Evolutionary conservation across 2,113 vertebrate species (phyloP).

Genomic region (Indicator maculatus): DNA sequence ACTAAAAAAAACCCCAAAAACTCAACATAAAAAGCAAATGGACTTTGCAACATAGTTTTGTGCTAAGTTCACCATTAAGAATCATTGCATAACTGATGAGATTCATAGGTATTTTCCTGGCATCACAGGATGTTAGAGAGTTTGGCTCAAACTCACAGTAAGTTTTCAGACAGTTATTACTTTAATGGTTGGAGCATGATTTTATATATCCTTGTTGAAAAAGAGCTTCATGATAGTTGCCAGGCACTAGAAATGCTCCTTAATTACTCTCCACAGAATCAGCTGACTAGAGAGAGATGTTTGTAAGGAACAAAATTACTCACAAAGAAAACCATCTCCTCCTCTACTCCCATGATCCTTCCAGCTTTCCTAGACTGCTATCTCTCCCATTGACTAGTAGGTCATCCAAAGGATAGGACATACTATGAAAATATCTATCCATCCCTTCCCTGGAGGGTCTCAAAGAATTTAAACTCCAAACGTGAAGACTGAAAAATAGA

Average conservation of each 20-base stretch:
- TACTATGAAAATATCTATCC: neutral
- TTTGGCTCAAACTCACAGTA: neutral
- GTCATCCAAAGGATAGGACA: neutral
- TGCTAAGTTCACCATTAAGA: neutral
- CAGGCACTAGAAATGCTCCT: conserved; percentile 27
- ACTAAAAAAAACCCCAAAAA: neutral
- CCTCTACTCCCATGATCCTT: neutral
- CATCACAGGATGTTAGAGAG: neutral
- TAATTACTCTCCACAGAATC: conserved; percentile 48
- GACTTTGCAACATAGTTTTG: neutral
- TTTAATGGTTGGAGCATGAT: neutral
- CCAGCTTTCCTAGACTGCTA: conserved; percentile 5
- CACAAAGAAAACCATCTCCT: conserved; percentile 7
- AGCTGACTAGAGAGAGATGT: conserved; percentile 10
- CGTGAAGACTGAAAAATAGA: neutral
- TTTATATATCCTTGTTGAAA: conserved; percentile 23
- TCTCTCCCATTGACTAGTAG: neutral
- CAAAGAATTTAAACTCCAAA: neutral
- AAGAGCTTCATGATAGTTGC: conserved; percentile 11
- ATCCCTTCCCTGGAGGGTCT: neutral
- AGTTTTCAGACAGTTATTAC: conserved; percentile 3
- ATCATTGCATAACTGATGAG: neutral
- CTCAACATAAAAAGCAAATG: neutral
- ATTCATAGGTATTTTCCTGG: neutral
- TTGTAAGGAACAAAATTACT: conserved; percentile 47